A percentile compares a stretch with the other conserved stretches of the same genome.
Conservation (phyloP, 1,140 invertebrate genomes). For the Meloidogyne exigua region DNA sequence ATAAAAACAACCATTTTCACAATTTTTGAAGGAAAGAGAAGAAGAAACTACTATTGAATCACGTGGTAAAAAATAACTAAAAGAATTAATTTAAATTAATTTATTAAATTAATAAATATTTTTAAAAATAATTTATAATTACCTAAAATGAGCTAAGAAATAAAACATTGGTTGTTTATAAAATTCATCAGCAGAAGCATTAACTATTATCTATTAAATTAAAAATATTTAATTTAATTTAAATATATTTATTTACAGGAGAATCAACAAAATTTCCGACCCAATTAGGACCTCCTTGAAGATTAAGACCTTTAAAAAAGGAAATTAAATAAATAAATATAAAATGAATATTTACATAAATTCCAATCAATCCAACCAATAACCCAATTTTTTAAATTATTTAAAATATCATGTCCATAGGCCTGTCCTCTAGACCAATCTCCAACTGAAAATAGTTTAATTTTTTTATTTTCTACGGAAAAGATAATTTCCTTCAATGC, state of each 20-base stretch:
- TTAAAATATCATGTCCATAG: constrained; percentile 69
- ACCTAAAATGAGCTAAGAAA: constrained; percentile 73
- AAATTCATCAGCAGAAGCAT: constrained; percentile 71
- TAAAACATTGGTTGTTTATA: constrained; percentile 88
- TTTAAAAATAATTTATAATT: constrained; percentile 2
- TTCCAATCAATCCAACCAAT: constrained; percentile 77
- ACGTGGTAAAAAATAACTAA: constrained; percentile 38
- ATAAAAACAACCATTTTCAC: constrained; percentile 12
- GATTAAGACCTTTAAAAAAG: constrained; percentile 7
- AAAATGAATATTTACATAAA: constrained; percentile 64
- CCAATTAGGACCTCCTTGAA: constrained; percentile 75
- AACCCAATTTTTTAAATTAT: constrained; percentile 37
- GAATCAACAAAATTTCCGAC: constrained; percentile 75
- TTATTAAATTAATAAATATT: neutral
- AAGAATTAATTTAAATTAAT: too few species aligned
- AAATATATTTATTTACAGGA: constrained; percentile 61
- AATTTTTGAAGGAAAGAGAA: neutral
- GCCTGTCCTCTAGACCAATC: constrained; percentile 34
- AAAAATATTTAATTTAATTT: neutral
- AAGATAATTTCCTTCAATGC: too few species aligned
- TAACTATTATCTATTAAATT: constrained; percentile 71
- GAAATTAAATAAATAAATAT: neutral
- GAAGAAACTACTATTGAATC: constrained; percentile 29
- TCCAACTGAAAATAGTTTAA: too few species aligned
- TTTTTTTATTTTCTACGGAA: too few species aligned